Evolutionary conservation across 2,113 vertebrate species (phyloP).

Genomic region (Paradisaea rubra): DNA sequence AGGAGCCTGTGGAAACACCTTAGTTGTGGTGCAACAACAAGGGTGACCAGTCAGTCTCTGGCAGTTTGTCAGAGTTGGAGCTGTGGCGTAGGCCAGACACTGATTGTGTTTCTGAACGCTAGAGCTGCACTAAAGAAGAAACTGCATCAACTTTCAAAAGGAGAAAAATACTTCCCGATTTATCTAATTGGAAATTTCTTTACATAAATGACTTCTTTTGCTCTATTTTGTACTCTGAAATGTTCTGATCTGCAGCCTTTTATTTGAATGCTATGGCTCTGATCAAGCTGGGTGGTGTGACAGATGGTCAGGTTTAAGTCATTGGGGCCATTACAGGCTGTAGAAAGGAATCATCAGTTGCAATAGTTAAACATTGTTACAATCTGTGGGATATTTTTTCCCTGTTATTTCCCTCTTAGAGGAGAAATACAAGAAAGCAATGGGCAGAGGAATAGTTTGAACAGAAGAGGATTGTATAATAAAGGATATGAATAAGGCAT

Average conservation of each 20-base stretch:
- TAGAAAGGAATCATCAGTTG: not conserved
- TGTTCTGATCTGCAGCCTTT: not conserved
- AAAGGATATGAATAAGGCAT: not conserved
- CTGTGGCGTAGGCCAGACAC: not conserved
- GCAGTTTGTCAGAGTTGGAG: not conserved
- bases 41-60: not conserved
- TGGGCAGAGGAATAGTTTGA: not conserved
- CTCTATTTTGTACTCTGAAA: not conserved
- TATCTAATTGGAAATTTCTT: not conserved
- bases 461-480: not conserved
- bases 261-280: not conserved
- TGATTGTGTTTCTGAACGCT: not conserved
- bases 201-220: not conserved
- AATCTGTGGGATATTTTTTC: not conserved
- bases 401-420: not conserved
- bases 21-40: not conserved
- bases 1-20: not conserved
- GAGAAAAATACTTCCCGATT: not conserved
- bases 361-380: not conserved
- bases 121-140: not conserved
- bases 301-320: constrained; percentile 41
- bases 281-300: not conserved
- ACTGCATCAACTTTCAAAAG: not conserved
- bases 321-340: not conserved
- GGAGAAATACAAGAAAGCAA: not conserved